Conservation (phyloP, 2,797 vertebrate species). For the Cossypha polioptera region DNA sequence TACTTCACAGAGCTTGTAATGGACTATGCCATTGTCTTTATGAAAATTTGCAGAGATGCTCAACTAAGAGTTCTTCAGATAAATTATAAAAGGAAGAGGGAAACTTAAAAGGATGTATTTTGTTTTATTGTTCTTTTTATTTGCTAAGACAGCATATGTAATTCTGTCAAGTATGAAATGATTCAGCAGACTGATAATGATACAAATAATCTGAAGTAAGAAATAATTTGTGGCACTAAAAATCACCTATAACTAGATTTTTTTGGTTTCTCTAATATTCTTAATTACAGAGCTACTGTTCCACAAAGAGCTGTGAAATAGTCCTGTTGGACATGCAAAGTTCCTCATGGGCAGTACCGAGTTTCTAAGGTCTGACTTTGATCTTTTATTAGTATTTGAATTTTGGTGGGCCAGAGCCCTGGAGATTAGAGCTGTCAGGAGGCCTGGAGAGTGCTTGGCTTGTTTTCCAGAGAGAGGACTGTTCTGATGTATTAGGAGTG, state of each 20-base stretch:
- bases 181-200: neutral
- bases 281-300: neutral
- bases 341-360: neutral
- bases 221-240: neutral
- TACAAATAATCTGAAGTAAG: neutral
- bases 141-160: neutral
- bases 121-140: neutral
- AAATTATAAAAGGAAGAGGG: neutral
- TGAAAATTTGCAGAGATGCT: neutral
- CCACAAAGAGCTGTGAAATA: neutral
- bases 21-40: neutral
- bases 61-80: neutral
- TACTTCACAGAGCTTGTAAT: neutral
- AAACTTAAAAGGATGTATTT: neutral
- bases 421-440: neutral
- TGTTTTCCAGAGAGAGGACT: neutral
- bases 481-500: constrained; percentile 24
- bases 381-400: neutral
- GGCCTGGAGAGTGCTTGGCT: neutral
- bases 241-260: neutral
- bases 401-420: neutral
- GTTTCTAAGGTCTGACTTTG: neutral
- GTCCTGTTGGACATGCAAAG: neutral
- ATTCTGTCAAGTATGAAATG: neutral
- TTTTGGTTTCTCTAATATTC: neutral